Evolutionary conservation across 2,113 vertebrate genomes (phyloP), one percentile per base, ranked within the genome.

Genomic region (Grammomys dolichurus): DNA sequence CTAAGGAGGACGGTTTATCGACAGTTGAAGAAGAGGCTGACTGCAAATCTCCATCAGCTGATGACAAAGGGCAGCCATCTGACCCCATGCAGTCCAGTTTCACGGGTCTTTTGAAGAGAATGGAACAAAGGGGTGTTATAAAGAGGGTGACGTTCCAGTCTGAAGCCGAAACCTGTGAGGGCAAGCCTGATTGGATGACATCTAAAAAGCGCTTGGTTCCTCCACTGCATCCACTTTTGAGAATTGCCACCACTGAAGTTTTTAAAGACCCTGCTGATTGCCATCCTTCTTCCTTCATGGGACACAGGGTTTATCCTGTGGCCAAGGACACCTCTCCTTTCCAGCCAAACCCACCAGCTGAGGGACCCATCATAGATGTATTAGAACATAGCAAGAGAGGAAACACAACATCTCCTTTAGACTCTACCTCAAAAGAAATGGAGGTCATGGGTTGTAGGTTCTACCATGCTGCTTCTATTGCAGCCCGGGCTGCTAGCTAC

Each of bases 371-470:
- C 43, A 95, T 98, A 72, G 95, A 97, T 91, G 95, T 96, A 36
- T 56, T 97, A 89, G 95, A 97, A 80, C 95, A 98, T 81, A 97
- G 96, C 90, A 97, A 92, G 94, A 97, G 96, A 95, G 97, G 97
- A 87, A 97, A 82, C 8, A 69, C 94, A 56, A 69, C 95, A 31
- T 97, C 96, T 51, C 97, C 92, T 92, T 87, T 98, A 89, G 97
- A 98, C 90, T 94, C 97, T 95, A 96, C 97, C 95, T 97, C 97
- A 94, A 97, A 96, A 93, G 97, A 98, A 95, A 98, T 98, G 97
- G 97, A 98, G 89, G 69, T 94, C n/a, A 97, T 98, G 97, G 97
- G 97, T 81, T 97, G 97, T 88, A 97, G 97, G n/a, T 97, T 98
- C 89, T 98, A 98, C 86, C 97, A 97, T 1, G 97, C 97, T 91